Percentiles rank a stretch among this genome's conserved stretches.
Conservation (phyloP, 1,140 invertebrate species). For the Apis dorsata region DNA sequence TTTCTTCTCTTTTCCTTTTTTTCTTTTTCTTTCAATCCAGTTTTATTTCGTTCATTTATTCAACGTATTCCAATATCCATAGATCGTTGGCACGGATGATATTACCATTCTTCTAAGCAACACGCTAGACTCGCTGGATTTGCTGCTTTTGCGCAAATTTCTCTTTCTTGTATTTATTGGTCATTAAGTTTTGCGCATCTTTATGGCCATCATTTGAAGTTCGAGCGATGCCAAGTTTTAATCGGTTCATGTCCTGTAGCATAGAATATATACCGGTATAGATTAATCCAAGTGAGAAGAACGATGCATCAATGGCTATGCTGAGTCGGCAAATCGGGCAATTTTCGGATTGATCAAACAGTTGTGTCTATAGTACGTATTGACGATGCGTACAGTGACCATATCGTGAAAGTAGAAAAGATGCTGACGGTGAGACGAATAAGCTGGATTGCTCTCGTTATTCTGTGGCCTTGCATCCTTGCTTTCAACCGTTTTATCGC, state of each 20-base stretch:
- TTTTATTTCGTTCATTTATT: conserved; percentile 41
- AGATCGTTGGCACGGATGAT: conserved; percentile 48
- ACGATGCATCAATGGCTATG: conserved; percentile 80
- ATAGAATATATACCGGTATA: conserved; percentile 75
- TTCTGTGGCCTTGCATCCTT: conserved; percentile 74
- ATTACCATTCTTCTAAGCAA: conserved; percentile 40
- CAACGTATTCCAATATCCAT: conserved; percentile 60
- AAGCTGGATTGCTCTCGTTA: conserved; percentile 73
- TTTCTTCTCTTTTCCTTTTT: neutral
- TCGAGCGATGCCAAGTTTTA: conserved; percentile 76
- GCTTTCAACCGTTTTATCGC: conserved; percentile 44
- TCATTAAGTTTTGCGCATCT: conserved; percentile 69
- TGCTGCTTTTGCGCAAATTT: conserved; percentile 59
- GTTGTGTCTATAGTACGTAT: conserved; percentile 21
- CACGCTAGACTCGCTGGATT: conserved; percentile 51
- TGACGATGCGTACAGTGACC: conserved; percentile 79
- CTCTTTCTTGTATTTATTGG: conserved; percentile 65
- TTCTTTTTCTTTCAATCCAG: conserved; percentile 13
- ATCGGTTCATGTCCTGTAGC: conserved; percentile 79
- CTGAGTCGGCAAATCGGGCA: conserved; percentile 52
- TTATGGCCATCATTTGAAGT: conserved; percentile 75
- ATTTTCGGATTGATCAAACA: conserved; percentile 17
- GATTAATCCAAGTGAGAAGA: conserved; percentile 64
- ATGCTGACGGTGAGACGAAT: conserved; percentile 16
- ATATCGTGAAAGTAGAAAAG: conserved; percentile 77